Percentiles rank a stretch among this genome's conserved stretches.
Conservation (phyloP, 2,113 vertebrate genomes). For the Leptodactylus fuscus region DNA sequence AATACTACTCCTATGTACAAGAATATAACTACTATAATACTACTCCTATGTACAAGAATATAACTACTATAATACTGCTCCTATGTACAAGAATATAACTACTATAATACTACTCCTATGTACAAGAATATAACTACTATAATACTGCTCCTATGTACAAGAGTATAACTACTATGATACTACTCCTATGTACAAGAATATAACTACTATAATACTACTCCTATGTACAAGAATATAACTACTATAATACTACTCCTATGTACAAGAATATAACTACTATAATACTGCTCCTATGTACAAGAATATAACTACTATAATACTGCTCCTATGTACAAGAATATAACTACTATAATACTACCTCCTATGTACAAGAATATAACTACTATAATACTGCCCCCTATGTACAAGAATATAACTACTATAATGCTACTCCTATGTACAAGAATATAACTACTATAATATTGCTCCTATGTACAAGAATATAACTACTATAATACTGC, state of each 20-base stretch:
- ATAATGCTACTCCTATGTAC: conserved; percentile 2
- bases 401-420: conserved; percentile 9
- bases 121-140: conserved; percentile 15
- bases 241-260: background rate
- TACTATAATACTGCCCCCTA: background rate
- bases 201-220: background rate
- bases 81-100: conserved; percentile 1
- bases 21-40: conserved; percentile 11
- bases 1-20: background rate
- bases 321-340: background rate
- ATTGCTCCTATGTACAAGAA: background rate
- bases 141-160: too few species aligned
- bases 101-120: background rate
- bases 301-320: conserved; percentile 9
- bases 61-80: conserved; percentile 5
- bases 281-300: background rate
- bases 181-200: background rate
- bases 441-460: conserved; percentile 9
- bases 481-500: conserved; percentile 1
- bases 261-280: conserved; percentile 7
- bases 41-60: conserved; percentile 2
- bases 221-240: background rate
- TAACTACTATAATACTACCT: conserved; percentile 1
- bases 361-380: conserved; percentile 1
- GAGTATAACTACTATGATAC: too few species aligned